A percentile compares a stretch with the other conserved stretches of the same genome.
phyloP scores from a whole-genome alignment of 2,888 invertebrate genomes.

The Germaria angustata region DNA sequence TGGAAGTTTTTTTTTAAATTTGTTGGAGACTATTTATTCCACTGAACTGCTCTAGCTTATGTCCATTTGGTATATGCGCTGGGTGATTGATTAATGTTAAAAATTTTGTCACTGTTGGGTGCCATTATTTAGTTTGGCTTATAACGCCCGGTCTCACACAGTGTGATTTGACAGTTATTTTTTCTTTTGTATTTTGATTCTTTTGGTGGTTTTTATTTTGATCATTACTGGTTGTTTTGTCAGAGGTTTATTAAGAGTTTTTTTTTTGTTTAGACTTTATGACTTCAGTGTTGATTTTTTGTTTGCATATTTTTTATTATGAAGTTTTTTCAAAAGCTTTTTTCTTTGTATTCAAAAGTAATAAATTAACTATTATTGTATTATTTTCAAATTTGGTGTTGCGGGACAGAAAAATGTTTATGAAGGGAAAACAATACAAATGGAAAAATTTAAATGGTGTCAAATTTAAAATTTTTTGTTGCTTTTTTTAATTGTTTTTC shows the following conservation, averaged over 20 bases:
- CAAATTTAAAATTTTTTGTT: slow-evolving; percentile 18
- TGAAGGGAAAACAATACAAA: background rate
- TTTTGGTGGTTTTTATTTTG: background rate
- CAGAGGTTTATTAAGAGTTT: slow-evolving; percentile 27
- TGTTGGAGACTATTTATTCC: slow-evolving; percentile 12
- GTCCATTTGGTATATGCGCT: slow-evolving; percentile 62
- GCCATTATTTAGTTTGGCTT: slow-evolving; percentile 65
- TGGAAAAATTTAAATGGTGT: slow-evolving; percentile 53
- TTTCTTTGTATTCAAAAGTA: slow-evolving; percentile 24
- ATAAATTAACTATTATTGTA: slow-evolving; percentile 50
- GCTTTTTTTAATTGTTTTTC: background rate
- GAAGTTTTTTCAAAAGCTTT: slow-evolving; percentile 9
- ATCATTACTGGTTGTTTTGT: slow-evolving; percentile 33
- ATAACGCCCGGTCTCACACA: slow-evolving; percentile 43
- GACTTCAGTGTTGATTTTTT: slow-evolving; percentile 60
- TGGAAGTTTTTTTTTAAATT: background rate
- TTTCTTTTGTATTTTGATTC: slow-evolving; percentile 14
- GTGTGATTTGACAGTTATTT: slow-evolving; percentile 52
- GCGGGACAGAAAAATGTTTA: background rate
- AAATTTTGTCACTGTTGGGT: slow-evolving; percentile 75
- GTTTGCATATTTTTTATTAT: slow-evolving; percentile 62
- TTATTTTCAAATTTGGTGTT: slow-evolving; percentile 26
- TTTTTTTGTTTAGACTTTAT: slow-evolving; percentile 13
- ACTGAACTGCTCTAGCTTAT: slow-evolving; percentile 41
- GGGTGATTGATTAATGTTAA: slow-evolving; percentile 77